Percentiles rank a stretch among this genome's conserved stretches.
These are phyloP conservation scores for Orthosia gracilis DNA, from an alignment of 2,888 invertebrate species.

Conservation along the genomic window DNA sequence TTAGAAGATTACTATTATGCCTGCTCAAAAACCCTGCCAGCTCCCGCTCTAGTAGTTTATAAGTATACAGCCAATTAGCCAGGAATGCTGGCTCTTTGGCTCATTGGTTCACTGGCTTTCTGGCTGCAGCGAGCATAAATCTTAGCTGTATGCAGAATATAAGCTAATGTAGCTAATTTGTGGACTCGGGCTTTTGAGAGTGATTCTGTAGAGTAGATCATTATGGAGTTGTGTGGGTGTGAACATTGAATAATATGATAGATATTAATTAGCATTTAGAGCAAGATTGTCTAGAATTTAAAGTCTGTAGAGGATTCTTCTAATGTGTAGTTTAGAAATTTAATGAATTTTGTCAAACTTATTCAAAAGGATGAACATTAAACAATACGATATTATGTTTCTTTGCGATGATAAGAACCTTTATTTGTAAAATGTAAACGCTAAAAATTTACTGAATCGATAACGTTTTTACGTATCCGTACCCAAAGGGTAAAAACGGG, in stretches of 20 bases:
- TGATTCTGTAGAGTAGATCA: slow-evolving; percentile 32
- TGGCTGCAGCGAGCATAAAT: slow-evolving; percentile 47
- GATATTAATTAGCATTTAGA: background rate
- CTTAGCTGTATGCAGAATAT: slow-evolving; percentile 50
- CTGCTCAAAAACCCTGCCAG: too few relatives aligned
- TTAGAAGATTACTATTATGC: too few relatives aligned
- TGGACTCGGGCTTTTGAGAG: slow-evolving; percentile 35
- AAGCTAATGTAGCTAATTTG: slow-evolving; percentile 57
- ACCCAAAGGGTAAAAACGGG: too few relatives aligned
- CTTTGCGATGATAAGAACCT: too few relatives aligned
- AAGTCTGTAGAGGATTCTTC: background rate
- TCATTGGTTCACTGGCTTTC: slow-evolving; percentile 49
- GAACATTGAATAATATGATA: too few relatives aligned
- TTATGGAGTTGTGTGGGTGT: slow-evolving; percentile 3
- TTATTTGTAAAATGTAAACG: too few relatives aligned
- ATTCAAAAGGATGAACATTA: too few relatives aligned
- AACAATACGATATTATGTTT: too few relatives aligned
- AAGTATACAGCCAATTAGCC: slow-evolving; percentile 53
- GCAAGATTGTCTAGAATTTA: background rate
- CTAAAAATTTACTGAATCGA: too few relatives aligned
- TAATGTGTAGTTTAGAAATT: too few relatives aligned
- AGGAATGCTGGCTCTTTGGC: slow-evolving; percentile 54
- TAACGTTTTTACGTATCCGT: too few relatives aligned
- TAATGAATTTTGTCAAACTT: too few relatives aligned
- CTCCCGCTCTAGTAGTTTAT: slow-evolving; percentile 7